Evolutionary conservation across 1,140 invertebrate genomes (phyloP), one percentile per base, ranked within the genome.

Genomic region (Ganaspis sp.): DNA sequence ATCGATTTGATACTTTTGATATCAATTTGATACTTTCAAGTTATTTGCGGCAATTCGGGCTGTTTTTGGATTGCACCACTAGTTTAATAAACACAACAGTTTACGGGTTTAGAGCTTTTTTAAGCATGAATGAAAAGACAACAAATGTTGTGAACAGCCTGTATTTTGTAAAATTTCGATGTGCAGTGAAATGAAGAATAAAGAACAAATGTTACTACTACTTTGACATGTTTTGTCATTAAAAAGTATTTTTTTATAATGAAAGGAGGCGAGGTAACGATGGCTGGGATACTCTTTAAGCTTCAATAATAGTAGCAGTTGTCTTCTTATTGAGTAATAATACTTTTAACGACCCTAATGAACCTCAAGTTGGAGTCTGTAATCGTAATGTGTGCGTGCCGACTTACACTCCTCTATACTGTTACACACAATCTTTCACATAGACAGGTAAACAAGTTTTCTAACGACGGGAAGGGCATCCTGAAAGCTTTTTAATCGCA

Each of bases 401-500:
- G 26, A 12, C 12, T 11, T 6, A 8, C 12, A 23, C 15, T 12
- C 23, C n/a, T n/a, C 29, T 64, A 29, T 29, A 64, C 12, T 26
- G 58, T 29, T 29, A 64, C 23, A 64, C 23, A 64, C 58, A 26
- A 29, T 64, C 26, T 26, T 64, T 29, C 58, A 64, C 58, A 26
- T 29, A 64, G 23, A 29, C 23, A 64, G 23, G 26, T 64, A 26
- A 26, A 64, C 26, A 34, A 26, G 26, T 26, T 34, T 64, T 29
- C 58, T 64, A 64, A 64, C 26, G 58, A 64, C 23, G 58, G 58
- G 23, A 64, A 64, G 58, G 58, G 58, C 58, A 26, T 64, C 21
- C 21, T 64, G 23, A 64, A 64, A 64, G 58, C 58, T 64, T 64
- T 64, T 64, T 64, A 64, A 49, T 49, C 45, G 45, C 45, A 49